These are phyloP conservation scores for Phalacrocorax carbo DNA, from an alignment of 2,113 vertebrate genomes.

Conservation along the genomic window DNA sequence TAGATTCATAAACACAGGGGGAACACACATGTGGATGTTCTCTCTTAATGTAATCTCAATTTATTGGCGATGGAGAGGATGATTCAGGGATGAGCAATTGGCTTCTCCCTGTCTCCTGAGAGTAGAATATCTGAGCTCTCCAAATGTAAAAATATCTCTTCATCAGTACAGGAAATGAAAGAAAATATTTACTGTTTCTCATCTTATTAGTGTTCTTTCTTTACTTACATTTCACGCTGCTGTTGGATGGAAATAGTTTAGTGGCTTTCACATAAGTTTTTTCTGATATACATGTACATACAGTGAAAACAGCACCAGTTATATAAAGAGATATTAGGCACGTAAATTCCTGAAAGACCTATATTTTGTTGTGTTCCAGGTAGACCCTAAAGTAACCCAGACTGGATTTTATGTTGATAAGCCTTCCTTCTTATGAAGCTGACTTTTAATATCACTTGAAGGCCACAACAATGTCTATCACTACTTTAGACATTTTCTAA, in stretches of 20 bases:
- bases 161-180: background rate
- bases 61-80: background rate
- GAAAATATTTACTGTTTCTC: background rate
- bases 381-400: background rate
- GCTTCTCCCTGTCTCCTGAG: background rate
- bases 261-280: background rate
- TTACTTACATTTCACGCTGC: background rate
- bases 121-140: background rate
- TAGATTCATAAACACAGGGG: background rate
- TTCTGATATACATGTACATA: background rate
- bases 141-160: background rate
- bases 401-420: background rate
- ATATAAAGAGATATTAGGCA: background rate
- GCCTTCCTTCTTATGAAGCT: background rate
- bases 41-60: background rate
- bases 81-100: background rate
- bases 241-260: background rate
- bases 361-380: background rate
- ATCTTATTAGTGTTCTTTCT: background rate
- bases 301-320: background rate
- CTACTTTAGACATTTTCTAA: background rate
- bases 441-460: background rate
- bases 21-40: background rate
- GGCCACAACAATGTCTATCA: accelerated
- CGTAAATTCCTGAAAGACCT: background rate